phyloP scores from a whole-genome alignment of 2,888 invertebrate species.

The Ophraella communa region DNA sequence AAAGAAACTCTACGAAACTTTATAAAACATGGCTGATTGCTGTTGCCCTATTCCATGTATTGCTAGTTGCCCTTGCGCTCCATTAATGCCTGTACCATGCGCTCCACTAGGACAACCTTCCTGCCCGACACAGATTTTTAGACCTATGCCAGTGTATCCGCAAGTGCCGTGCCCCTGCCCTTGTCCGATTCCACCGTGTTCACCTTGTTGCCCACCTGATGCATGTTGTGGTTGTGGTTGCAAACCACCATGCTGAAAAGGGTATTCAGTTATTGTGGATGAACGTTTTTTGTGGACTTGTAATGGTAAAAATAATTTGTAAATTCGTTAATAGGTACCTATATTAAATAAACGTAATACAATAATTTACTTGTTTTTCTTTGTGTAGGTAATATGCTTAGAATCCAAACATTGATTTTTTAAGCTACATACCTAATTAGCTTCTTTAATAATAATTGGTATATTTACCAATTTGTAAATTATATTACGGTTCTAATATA shows the following conservation, averaged over 20 bases:
- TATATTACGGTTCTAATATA: no score
- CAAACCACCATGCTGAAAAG: conserved; percentile 12
- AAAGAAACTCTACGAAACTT: conserved; percentile 8
- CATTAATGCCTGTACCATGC: conserved; percentile 36
- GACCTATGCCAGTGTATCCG: conserved; percentile 39
- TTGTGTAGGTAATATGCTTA: no score
- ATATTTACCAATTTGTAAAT: no score
- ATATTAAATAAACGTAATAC: no score
- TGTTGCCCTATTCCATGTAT: conserved; percentile 37
- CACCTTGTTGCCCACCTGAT: conserved; percentile 22
- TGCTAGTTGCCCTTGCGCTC: conserved; percentile 37
- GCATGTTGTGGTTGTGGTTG: conserved; percentile 2
- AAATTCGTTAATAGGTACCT: no score
- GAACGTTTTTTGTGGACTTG: no score
- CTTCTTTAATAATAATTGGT: no score
- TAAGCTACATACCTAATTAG: no score
- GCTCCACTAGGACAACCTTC: conserved; percentile 42
- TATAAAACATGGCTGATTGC: conserved; percentile 33
- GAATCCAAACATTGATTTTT: no score
- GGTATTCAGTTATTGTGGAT: no score
- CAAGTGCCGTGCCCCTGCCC: conserved; percentile 37
- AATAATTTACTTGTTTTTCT: no score
- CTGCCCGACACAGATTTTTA: conserved; percentile 36
- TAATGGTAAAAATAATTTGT: no score
- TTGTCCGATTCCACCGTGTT: conserved; percentile 25